Evolutionary conservation across 2,113 vertebrate species (phyloP), one percentile per base, ranked within the genome.

Genomic region (Hucho hucho): DNA sequence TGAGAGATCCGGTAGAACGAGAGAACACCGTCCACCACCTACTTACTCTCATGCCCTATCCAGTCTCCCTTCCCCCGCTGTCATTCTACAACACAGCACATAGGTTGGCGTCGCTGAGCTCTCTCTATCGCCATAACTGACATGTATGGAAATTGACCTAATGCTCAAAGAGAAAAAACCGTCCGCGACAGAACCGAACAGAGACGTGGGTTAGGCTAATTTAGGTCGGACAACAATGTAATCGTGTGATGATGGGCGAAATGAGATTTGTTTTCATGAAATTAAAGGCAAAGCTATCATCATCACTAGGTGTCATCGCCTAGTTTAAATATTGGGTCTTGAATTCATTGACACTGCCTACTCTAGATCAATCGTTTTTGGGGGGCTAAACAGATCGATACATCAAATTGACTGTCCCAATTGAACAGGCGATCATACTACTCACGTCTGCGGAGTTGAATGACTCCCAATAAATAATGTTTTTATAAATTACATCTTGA

Each of bases 101-200:
- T 86, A 88, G 89, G 81, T 89, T 91, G 87, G 88, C 87, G 88
- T 88, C 84, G 72, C 81, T 75, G 83, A 29, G 3, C 18, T 26
- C 22, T 59, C 25, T 79, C 65, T 79, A 72, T 78, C 73, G 72
- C 73, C 71, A 32, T 83, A 90, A 92, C 80, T 88, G 87, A 88
- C 88, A 89, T 83, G 83, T 81, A 89, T 87, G 87, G 84, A 82
- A 88, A 89, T 89, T 84, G 86, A 79, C 80, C 81, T 86, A 87
- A 89, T 87, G 80, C 80, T 84, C 74, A 64, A 12, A 14, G 11
- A 28, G 22, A 64, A 64, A 64, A 64, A 61, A 61, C n/a, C n/a
- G n/a, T 13, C 67, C 3, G 72, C 56, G 47, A 76, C 75, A 85
- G 28, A 70, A 53, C 49, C 49, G 80, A 73, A 74, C 74, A 73